Evolutionary conservation across 2,888 invertebrate species (phyloP), one percentile per base, ranked within the genome.

Genomic region (Rhabditoides inermis): DNA sequence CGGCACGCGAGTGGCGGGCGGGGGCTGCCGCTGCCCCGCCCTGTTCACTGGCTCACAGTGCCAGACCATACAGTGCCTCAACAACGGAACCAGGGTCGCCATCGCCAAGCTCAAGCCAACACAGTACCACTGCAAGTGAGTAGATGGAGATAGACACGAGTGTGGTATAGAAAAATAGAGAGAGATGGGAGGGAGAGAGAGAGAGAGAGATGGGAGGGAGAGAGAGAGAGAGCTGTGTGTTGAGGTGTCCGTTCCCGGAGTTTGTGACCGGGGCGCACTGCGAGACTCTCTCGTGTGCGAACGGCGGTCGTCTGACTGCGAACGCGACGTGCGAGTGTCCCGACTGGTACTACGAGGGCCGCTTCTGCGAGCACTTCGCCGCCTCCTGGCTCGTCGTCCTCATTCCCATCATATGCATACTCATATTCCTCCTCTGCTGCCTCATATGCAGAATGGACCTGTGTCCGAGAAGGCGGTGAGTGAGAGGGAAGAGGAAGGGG

Each of bases 251-350:
- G 1, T 39, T 65, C 53, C 67, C 72, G 15, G 49, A 55, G 6
- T 69, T 57, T 45, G 69, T 73, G 26, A 48, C 59, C 7, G 74
- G 74, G 6, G 51, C 51, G 7, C 68, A 72, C 49, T 74, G 74
- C 49, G 68, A 74, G 46, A 53, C 51, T 12, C 52, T 73, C 18
- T 44, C 45, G 3, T 74, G 74, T 48, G 53, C 58, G 36, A 62
- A 72, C 45, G 54, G 58, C 5, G 73, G 68, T 12, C 42, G 36
- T 1, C 49, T 64, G n/a, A 22, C 52, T 3, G 47, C 30, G 4
- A 51, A 58, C 30, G 51, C 55, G 7, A 15, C 41, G 25, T 70
- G 70, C 47, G 59, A 63, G 45, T 70, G 70, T 44, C 50, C 55
- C 3, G 58, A 59, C 23, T 58, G 60, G 56, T 72, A 61, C 40